Percentiles rank a stretch among this genome's conserved stretches.
Conservation (phyloP, 2,797 vertebrate species). For the Myiothlypis coronata region DNA sequence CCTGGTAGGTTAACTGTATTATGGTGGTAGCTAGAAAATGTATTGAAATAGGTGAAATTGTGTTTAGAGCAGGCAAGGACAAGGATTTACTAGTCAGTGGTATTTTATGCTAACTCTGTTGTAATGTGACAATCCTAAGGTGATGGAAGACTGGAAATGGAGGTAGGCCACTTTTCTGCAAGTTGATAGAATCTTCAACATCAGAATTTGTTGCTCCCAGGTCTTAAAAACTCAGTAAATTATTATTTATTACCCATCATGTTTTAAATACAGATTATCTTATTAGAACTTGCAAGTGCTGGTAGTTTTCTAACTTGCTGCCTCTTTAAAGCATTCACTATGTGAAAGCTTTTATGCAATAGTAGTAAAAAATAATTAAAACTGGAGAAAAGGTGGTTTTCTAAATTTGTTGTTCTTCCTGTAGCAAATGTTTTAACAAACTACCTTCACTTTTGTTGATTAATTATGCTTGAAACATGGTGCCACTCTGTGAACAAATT, state of each 20-base stretch:
- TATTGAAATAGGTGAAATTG: neutral
- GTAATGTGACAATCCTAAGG: slow-evolving; percentile 39
- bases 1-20: neutral
- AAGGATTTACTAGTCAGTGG: neutral
- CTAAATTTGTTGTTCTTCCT: neutral
- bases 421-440: slow-evolving; percentile 7
- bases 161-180: neutral
- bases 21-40: slow-evolving; percentile 10
- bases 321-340: neutral
- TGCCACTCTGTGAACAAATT: neutral
- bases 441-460: neutral
- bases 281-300: neutral
- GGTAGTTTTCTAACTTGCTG: neutral
- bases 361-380: neutral
- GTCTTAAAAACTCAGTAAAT: neutral
- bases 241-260: neutral
- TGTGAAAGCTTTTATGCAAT: neutral
- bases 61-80: neutral
- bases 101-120: neutral
- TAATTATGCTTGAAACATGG: neutral
- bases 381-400: neutral
- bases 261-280: neutral
- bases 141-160: neutral
- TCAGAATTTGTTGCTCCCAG: neutral
- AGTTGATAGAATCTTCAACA: neutral